A percentile compares a stretch with the other conserved stretches of the same genome.
These are phyloP conservation scores for Halcyon leucocephala DNA, from an alignment of 2,797 vertebrate species.

Conservation along the genomic window DNA sequence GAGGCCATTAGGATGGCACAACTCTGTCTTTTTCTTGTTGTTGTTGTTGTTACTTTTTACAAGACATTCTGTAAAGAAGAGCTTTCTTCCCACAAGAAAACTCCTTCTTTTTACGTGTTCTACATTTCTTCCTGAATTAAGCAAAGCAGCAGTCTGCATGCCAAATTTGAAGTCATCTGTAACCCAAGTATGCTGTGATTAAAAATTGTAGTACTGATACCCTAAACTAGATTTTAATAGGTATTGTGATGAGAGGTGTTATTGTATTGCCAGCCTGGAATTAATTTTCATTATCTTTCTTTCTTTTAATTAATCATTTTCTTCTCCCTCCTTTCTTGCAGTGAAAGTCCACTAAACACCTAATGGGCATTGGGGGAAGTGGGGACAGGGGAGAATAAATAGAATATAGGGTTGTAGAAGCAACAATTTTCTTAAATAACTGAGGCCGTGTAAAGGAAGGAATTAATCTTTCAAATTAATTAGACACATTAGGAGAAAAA, in stretches of 20 bases:
- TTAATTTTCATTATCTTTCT: conserved; percentile 44
- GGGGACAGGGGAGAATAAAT: background rate
- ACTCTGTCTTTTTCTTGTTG: background rate
- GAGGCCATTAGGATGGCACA: background rate
- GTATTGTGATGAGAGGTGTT: conserved; percentile 16
- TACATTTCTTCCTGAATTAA: background rate
- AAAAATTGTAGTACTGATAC: conserved; percentile 30
- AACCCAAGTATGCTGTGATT: background rate
- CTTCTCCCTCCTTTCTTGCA: background rate
- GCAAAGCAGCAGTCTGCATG: background rate
- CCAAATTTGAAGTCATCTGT: conserved; percentile 1
- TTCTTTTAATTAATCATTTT: conserved; percentile 3
- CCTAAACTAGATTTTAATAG: conserved; percentile 51
- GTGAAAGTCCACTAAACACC: background rate
- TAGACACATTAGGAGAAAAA: background rate
- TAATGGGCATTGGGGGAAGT: background rate
- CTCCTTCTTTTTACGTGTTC: background rate
- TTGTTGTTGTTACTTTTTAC: background rate
- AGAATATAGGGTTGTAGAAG: background rate
- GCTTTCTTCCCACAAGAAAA: background rate
- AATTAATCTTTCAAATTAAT: conserved; percentile 39
- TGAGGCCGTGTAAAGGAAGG: background rate
- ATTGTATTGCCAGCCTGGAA: conserved; percentile 32
- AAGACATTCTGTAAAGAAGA: background rate
- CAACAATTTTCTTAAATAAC: conserved; percentile 53